Percentiles rank a stretch among this genome's conserved stretches.
phyloP scores from a whole-genome alignment of 2,797 vertebrate genomes.

The Tangara arthus region DNA sequence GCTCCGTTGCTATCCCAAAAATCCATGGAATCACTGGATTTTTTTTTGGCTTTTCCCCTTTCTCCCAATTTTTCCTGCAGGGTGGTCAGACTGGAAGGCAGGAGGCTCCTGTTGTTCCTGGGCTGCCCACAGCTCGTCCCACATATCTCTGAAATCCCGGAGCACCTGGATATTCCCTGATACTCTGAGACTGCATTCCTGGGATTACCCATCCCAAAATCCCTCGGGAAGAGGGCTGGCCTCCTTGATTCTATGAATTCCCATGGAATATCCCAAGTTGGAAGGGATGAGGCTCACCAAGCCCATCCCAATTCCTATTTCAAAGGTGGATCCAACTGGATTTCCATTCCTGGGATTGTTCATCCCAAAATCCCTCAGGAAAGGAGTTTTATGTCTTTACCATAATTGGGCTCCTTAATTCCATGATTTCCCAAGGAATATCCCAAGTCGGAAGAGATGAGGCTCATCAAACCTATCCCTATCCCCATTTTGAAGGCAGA shows the following conservation, averaged over 20 bases:
- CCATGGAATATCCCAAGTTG: not conserved
- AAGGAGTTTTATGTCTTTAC: not conserved
- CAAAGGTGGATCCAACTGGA: accelerated
- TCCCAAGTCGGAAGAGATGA: not conserved
- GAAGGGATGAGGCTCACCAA: not conserved
- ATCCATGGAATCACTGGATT: not conserved
- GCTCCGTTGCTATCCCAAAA: constrained; percentile 22
- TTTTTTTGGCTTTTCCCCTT: not conserved
- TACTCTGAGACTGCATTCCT: accelerated
- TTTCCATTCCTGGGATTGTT: not conserved
- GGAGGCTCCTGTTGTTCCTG: constrained; percentile 72
- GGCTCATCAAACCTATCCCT: accelerated
- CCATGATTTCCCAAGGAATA: not conserved
- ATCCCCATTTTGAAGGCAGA: not conserved
- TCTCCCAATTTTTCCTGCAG: constrained; percentile 45
- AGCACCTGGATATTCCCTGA: constrained; percentile 67
- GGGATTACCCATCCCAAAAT: not conserved
- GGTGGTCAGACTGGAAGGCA: constrained; percentile 61
- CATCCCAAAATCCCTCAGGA: not conserved
- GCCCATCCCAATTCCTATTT: not conserved
- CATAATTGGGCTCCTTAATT: accelerated
- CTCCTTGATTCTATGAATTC: not conserved
- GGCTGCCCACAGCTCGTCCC: constrained; percentile 72
- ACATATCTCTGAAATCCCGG: constrained; percentile 58
- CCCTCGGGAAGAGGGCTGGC: accelerated